phyloP scores from a whole-genome alignment of 2,888 invertebrate species.

The Amphipyra tragopoginis region DNA sequence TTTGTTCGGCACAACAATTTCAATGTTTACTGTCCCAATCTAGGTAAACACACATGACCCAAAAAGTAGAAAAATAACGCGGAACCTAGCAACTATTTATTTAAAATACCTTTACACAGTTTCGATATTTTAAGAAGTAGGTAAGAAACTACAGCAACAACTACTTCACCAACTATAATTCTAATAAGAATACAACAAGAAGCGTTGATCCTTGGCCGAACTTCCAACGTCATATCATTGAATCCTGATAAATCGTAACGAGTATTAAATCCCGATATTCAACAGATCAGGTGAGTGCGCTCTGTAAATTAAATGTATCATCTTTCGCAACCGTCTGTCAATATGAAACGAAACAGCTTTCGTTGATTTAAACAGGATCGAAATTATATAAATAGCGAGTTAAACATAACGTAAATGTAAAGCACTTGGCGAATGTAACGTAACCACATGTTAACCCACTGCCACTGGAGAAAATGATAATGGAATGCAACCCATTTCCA shows the following conservation, averaged over 20 bases:
- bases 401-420: slow-evolving; percentile 33
- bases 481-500: slow-evolving; percentile 37
- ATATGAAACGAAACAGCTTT: slow-evolving; percentile 48
- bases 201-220: slow-evolving; percentile 22
- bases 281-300: slow-evolving; percentile 28
- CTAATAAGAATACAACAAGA: not conserved
- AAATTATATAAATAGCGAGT: slow-evolving; percentile 47
- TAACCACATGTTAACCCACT: slow-evolving; percentile 34
- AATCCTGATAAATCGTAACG: slow-evolving; percentile 19
- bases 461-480: slow-evolving; percentile 25
- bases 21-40: too few relatives aligned
- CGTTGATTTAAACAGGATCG: slow-evolving; percentile 39
- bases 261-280: slow-evolving; percentile 31
- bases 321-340: slow-evolving; percentile 48
- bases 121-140: too few relatives aligned
- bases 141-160: not conserved
- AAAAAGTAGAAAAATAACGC: not conserved
- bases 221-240: slow-evolving; percentile 15
- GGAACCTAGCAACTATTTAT: not conserved
- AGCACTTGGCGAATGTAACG: slow-evolving; percentile 33
- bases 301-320: slow-evolving; percentile 38
- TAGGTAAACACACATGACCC: too few relatives aligned
- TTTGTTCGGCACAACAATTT: too few relatives aligned
- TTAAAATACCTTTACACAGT: not conserved
- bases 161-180: not conserved